Conservation (phyloP, 2,797 vertebrate species). For the Fringilla coelebs region DNA sequence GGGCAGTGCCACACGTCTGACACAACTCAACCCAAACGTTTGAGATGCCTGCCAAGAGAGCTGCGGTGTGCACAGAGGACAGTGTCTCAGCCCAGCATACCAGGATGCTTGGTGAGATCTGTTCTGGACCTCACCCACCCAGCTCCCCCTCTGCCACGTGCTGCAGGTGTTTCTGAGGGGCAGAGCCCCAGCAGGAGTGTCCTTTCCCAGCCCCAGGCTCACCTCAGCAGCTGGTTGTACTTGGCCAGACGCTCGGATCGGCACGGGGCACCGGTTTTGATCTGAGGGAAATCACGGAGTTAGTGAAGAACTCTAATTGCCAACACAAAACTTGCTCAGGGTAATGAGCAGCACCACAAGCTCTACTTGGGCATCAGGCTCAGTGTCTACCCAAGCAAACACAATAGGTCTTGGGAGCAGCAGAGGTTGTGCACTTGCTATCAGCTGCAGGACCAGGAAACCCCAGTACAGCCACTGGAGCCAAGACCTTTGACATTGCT, state of each 20-base stretch:
- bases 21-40: fast-evolving
- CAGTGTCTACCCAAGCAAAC: not conserved
- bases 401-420: not conserved
- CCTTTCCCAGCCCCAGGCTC: not conserved
- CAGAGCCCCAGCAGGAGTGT: not conserved
- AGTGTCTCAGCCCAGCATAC: fast-evolving
- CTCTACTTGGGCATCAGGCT: not conserved
- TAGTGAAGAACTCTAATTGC: not conserved
- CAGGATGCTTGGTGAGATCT: not conserved
- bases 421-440: not conserved
- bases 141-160: not conserved
- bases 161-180: not conserved
- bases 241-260: constrained; percentile 96
- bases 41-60: not conserved
- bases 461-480: not conserved
- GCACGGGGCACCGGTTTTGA: constrained; percentile 98
- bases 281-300: constrained; percentile 72
- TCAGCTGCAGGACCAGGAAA: not conserved
- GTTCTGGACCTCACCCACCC: fast-evolving
- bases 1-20: not conserved
- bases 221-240: constrained; percentile 99
- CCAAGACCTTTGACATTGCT: not conserved
- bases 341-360: not conserved
- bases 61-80: fast-evolving
- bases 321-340: not conserved